These are phyloP conservation scores for Fundulus diaphanus DNA, from an alignment of 2,797 vertebrate species.

Conservation along the genomic window DNA sequence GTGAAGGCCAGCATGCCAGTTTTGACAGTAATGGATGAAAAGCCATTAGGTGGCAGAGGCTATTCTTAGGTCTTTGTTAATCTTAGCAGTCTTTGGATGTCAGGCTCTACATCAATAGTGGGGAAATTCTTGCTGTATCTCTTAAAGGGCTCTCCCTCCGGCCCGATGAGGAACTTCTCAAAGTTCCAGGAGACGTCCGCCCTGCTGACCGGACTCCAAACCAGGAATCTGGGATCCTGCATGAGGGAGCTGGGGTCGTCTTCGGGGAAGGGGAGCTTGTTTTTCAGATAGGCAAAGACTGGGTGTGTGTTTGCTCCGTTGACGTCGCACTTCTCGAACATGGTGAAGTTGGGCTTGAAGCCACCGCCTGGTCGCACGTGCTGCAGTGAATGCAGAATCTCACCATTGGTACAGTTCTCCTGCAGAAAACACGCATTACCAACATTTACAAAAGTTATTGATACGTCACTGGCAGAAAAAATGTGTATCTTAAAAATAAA, in stretches of 20 bases:
- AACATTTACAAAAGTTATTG: constrained; percentile 47
- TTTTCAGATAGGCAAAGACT: constrained; percentile 94
- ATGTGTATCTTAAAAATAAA: too few species aligned
- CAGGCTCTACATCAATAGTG: constrained; percentile 90
- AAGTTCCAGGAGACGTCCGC: constrained; percentile 97
- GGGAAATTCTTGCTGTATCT: constrained; percentile 92
- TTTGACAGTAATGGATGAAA: constrained; percentile 41
- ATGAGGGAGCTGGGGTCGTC: constrained; percentile 88
- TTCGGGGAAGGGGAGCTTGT: constrained; percentile 90
- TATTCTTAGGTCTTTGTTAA: constrained; percentile 88
- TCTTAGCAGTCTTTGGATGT: constrained; percentile 93
- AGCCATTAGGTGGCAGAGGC: constrained; percentile 33
- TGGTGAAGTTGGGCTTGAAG: constrained; percentile 90
- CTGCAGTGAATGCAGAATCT: constrained; percentile 91
- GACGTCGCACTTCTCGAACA: constrained; percentile 94
- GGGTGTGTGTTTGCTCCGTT: constrained; percentile 92
- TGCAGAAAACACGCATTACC: constrained; percentile 57
- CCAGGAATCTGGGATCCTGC: constrained; percentile 87
- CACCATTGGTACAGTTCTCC: constrained; percentile 92
- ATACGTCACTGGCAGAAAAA: neutral
- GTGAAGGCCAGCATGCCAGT: constrained; percentile 43
- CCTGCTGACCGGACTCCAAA: constrained; percentile 91
- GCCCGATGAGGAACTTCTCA: constrained; percentile 96
- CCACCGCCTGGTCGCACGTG: constrained; percentile 91
- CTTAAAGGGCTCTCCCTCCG: constrained; percentile 95